Conservation (phyloP, 2,113 vertebrate genomes). For the Ceuthmochares aereus region DNA sequence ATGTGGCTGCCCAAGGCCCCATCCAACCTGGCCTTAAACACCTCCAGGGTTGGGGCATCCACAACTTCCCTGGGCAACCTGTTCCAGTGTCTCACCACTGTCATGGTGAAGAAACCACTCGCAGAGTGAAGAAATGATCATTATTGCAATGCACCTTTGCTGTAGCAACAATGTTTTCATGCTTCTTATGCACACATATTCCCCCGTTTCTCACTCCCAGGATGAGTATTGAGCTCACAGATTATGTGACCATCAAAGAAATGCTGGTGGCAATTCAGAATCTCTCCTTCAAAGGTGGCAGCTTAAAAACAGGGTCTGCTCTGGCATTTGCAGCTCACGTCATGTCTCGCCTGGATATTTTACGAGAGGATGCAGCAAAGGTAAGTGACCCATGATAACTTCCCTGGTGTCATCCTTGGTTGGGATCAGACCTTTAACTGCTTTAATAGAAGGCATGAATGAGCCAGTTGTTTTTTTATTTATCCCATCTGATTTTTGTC, state of each 20-base stretch:
- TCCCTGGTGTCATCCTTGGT: neutral
- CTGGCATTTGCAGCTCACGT: slow-evolving; percentile 77
- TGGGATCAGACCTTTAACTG: neutral
- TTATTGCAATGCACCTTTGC: neutral
- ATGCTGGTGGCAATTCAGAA: slow-evolving; percentile 76
- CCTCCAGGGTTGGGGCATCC: too few relatives aligned
- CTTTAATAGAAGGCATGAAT: neutral
- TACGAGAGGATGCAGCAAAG: slow-evolving; percentile 82
- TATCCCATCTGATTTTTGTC: neutral
- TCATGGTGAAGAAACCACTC: too few relatives aligned
- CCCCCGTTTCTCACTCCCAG: slow-evolving; percentile 57
- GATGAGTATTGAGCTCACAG: slow-evolving; percentile 83
- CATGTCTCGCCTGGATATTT: slow-evolving; percentile 72
- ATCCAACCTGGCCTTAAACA: too few relatives aligned
- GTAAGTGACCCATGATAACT: slow-evolving; percentile 34
- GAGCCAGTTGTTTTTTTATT: neutral
- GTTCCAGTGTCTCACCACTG: too few relatives aligned
- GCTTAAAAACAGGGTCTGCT: slow-evolving; percentile 78
- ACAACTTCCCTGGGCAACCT: too few relatives aligned
- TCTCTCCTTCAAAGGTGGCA: slow-evolving; percentile 76
- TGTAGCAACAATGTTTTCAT: neutral
- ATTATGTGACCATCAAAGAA: slow-evolving; percentile 77
- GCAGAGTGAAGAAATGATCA: neutral
- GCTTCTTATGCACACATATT: neutral
- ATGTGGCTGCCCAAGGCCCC: too few relatives aligned